A percentile compares a stretch with the other conserved stretches of the same genome.
Conservation (phyloP, 2,113 vertebrate genomes). For the Psilopogon haemacephalus region DNA sequence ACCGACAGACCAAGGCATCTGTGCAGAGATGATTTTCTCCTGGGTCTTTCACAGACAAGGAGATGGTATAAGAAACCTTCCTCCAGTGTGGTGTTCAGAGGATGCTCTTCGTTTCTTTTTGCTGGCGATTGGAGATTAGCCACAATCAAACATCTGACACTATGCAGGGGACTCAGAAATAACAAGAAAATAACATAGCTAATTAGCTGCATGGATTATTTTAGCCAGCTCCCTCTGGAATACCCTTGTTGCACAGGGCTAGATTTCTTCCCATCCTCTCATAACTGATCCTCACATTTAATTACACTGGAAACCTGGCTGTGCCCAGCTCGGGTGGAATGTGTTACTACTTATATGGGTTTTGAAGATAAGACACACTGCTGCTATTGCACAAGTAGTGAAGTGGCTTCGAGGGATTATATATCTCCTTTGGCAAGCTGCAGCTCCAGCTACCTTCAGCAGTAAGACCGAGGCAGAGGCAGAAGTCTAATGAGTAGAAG, state of each 20-base stretch:
- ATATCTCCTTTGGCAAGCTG: not conserved
- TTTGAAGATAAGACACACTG: not conserved
- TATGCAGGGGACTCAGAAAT: not conserved
- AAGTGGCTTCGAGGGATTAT: not conserved
- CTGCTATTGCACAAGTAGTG: not conserved
- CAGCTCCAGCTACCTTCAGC: not conserved
- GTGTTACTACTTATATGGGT: not conserved
- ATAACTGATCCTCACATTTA: conserved; percentile 2
- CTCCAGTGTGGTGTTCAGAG: fast-evolving
- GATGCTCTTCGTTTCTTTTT: not conserved
- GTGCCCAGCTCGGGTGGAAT: not conserved
- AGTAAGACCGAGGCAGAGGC: not conserved
- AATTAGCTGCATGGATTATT: not conserved
- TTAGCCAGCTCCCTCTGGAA: conserved; percentile 19
- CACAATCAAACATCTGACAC: not conserved
- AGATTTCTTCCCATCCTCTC: conserved; percentile 12
- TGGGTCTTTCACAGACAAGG: not conserved
- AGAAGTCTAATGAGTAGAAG: not conserved
- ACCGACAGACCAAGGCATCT: not conserved
- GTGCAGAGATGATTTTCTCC: not conserved
- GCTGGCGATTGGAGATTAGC: not conserved
- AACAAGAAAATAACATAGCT: conserved; percentile 30
- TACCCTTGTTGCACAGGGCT: not conserved
- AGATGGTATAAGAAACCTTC: fast-evolving
- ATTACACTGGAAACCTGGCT: conserved; percentile 29